Conservation (phyloP, 2,797 vertebrate species). For the Eleutherodactylus coqui region DNA sequence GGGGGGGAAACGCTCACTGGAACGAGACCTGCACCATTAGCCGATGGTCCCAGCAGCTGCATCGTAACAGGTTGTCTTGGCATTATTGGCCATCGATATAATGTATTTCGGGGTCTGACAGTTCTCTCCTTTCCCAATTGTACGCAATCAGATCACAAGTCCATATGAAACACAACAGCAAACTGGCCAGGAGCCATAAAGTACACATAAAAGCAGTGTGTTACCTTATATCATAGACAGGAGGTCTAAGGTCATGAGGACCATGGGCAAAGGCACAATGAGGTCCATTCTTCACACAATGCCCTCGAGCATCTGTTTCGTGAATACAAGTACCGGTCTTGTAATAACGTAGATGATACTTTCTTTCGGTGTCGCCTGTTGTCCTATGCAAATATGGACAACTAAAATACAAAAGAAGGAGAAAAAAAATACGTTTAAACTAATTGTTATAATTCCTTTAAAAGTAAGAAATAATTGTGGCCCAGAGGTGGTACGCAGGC, state of each 20-base stretch:
- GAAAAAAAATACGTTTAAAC: background rate
- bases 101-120: too few species aligned
- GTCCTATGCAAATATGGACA: conserved; percentile 93
- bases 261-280: conserved; percentile 97
- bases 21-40: too few species aligned
- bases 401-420: conserved; percentile 70
- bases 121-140: too few species aligned
- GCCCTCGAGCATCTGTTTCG: conserved; percentile 90
- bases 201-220: background rate
- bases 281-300: conserved; percentile 92
- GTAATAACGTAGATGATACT: conserved; percentile 96
- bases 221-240: conserved; percentile 91
- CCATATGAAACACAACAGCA: too few species aligned
- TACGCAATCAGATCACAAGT: background rate
- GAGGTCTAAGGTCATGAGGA: conserved; percentile 90
- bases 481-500: too few species aligned
- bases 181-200: too few species aligned
- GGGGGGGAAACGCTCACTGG: too few species aligned
- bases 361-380: conserved; percentile 93
- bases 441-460: background rate
- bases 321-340: conserved; percentile 96
- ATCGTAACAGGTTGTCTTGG: too few species aligned
- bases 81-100: too few species aligned
- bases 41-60: too few species aligned
- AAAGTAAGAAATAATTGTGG: background rate